phyloP scores from a whole-genome alignment of 2,113 vertebrate genomes.

The Corvus cornix region DNA sequence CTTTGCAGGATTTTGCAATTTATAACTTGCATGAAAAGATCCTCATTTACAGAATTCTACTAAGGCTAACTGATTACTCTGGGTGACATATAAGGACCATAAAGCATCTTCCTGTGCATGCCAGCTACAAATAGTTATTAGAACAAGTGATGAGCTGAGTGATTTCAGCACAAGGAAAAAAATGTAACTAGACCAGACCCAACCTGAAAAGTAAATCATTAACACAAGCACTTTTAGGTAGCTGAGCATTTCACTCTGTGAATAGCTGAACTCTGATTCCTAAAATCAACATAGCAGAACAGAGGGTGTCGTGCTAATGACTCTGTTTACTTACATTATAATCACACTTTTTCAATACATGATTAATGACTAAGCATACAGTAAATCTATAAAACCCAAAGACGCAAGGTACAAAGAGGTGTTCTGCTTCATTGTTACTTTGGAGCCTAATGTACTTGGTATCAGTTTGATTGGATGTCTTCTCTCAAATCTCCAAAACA shows the following conservation, averaged over 20 bases:
- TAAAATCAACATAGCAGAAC: constrained; percentile 63
- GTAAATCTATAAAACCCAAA: not conserved
- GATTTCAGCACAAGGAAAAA: not conserved
- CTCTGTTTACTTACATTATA: constrained; percentile 63
- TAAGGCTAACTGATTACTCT: not conserved
- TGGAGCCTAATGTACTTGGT: not conserved
- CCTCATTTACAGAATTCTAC: not conserved
- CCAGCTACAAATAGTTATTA: not conserved
- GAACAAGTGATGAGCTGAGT: not conserved
- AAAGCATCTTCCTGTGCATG: not conserved
- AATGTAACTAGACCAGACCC: not conserved
- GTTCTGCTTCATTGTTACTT: not conserved
- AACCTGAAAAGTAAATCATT: constrained; percentile 70
- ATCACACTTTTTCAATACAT: constrained; percentile 38
- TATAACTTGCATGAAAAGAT: not conserved
- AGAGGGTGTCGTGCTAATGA: not conserved
- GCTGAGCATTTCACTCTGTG: constrained; percentile 31
- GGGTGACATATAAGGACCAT: not conserved
- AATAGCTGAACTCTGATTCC: constrained; percentile 31
- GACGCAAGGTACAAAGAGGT: not conserved
- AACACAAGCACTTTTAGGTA: constrained; percentile 53
- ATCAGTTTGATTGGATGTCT: not conserved
- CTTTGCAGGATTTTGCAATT: not conserved
- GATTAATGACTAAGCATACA: constrained; percentile 62
- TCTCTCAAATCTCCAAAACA: not conserved